Evolutionary conservation across 2,888 invertebrate genomes (phyloP).

Genomic region (Liopterus haemorrhoidalis): DNA sequence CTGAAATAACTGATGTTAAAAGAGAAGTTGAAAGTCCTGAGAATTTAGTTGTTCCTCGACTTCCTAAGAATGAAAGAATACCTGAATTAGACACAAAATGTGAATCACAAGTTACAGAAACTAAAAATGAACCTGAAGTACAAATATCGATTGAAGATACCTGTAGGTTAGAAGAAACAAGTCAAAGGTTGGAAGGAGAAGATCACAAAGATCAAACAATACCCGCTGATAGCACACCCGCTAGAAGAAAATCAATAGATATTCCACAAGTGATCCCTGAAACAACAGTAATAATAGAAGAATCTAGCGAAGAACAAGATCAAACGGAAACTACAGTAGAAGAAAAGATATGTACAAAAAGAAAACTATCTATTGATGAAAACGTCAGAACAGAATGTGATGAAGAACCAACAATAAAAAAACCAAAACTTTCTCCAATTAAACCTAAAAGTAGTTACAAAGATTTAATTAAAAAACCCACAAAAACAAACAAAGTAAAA

Average conservation of each 20-base stretch:
- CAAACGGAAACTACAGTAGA: conserved; percentile 24
- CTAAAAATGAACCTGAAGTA: conserved; percentile 14
- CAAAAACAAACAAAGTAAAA: conserved; percentile 40
- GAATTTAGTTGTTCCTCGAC: conserved; percentile 27
- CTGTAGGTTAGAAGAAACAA: conserved; percentile 14
- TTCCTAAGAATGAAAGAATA: conserved; percentile 30
- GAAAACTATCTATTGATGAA: conserved; percentile 46
- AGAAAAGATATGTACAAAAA: conserved; percentile 35
- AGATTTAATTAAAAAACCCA: conserved; percentile 47
- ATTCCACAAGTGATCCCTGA: no score
- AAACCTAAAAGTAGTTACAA: conserved; percentile 42
- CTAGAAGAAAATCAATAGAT: conserved; percentile 15
- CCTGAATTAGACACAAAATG: conserved; percentile 34
- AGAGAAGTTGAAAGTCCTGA: conserved; percentile 46
- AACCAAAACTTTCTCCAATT: conserved; percentile 15
- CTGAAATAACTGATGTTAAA: conserved; percentile 39
- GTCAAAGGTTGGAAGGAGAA: conserved; percentile 19
- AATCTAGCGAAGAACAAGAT: conserved; percentile 15
- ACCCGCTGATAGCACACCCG: conserved; percentile 7
- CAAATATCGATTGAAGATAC: conserved; percentile 13
- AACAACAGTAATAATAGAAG: conserved; percentile 1
- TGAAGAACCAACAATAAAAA: conserved; percentile 17
- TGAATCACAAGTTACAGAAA: conserved; percentile 22
- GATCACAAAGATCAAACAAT: conserved; percentile 10
- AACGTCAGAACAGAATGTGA: conserved; percentile 8